Conservation (phyloP, 2,797 vertebrate genomes). For the Acanthiza pusilla region DNA sequence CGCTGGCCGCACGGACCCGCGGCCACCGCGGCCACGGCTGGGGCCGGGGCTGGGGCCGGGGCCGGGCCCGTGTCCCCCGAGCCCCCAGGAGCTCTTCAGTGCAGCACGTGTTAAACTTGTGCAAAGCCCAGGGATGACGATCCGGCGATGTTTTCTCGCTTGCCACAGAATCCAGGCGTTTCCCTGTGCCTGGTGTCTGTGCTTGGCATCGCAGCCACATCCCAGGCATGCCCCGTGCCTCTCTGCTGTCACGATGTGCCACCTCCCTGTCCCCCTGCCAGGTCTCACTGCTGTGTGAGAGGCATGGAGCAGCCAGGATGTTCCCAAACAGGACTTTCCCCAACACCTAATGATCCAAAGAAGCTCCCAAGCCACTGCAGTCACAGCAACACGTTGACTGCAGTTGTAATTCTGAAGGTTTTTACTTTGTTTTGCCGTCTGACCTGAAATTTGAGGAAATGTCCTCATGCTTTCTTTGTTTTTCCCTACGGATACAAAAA, state of each 20-base stretch:
- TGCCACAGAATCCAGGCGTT: accelerated
- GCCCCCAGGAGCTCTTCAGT: accelerated
- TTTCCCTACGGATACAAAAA: background rate
- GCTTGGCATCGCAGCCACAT: background rate
- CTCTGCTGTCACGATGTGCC: background rate
- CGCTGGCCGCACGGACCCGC: background rate
- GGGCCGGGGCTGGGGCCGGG: too few species aligned
- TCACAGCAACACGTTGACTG: accelerated
- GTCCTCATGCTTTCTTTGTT: background rate
- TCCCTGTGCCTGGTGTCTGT: accelerated
- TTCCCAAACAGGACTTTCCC: background rate
- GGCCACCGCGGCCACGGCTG: too few species aligned
- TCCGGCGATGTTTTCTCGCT: accelerated
- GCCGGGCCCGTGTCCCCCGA: background rate
- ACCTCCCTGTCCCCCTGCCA: background rate
- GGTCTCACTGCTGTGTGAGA: accelerated
- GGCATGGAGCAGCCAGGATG: accelerated
- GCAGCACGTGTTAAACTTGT: accelerated
- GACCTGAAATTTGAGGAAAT: background rate
- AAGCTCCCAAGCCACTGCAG: accelerated
- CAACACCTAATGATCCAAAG: accelerated
- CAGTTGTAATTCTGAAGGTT: background rate
- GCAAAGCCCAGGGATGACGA: accelerated
- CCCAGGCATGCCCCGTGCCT: accelerated
- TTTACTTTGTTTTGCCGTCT: background rate